Percentiles rank a stretch among this genome's conserved stretches.
These are phyloP conservation scores for Ophthalmolycus amberensis DNA, from an alignment of 2,113 vertebrate genomes.

Conservation along the genomic window DNA sequence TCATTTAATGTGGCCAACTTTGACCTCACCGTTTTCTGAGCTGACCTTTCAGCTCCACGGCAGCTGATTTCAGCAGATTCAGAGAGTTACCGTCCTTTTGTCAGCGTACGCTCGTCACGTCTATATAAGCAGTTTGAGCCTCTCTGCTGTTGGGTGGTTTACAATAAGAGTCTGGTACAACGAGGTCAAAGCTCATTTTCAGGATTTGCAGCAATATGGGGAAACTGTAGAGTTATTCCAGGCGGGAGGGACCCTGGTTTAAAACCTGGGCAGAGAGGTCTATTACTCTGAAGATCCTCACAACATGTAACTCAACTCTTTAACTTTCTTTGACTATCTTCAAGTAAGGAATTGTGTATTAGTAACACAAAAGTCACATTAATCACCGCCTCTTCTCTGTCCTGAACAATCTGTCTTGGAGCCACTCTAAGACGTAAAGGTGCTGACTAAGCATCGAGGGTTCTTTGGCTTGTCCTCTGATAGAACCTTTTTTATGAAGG, in stretches of 20 bases:
- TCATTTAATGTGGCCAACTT: constrained; percentile 39
- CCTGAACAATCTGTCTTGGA: too few relatives aligned
- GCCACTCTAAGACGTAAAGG: too few relatives aligned
- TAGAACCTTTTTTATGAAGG: too few relatives aligned
- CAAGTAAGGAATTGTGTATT: background rate
- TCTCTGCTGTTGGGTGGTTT: background rate
- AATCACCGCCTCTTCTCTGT: too few relatives aligned
- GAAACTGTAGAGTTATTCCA: background rate
- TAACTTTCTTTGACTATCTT: background rate
- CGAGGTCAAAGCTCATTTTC: background rate
- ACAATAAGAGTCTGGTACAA: background rate
- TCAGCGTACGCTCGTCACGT: background rate
- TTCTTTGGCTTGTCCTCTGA: too few relatives aligned
- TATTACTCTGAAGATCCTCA: background rate
- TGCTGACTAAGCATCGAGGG: too few relatives aligned
- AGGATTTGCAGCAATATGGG: background rate
- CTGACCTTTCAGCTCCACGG: constrained; percentile 19
- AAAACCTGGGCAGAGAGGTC: too few relatives aligned
- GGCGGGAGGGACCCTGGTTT: background rate
- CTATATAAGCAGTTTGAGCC: too few relatives aligned
- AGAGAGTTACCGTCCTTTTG: background rate
- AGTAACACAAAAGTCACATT: too few relatives aligned
- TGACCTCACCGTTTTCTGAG: constrained; percentile 13
- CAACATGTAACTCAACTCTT: too few relatives aligned
- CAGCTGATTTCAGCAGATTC: constrained; percentile 28